These are phyloP conservation scores for Carassius gibelio DNA, from an alignment of 2,113 vertebrate species.

Conservation along the genomic window DNA sequence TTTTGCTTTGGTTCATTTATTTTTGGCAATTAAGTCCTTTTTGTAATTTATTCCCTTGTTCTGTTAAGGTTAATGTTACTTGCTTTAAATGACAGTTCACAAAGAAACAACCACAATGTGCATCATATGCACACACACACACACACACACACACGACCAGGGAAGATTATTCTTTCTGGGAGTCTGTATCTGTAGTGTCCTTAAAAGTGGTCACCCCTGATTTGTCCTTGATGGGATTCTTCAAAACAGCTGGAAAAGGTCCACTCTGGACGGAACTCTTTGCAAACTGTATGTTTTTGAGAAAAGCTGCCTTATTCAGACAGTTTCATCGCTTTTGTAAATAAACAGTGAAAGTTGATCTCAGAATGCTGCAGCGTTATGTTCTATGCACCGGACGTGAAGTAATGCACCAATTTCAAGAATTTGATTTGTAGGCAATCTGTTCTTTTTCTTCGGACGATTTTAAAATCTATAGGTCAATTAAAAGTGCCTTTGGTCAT, in stretches of 20 bases:
- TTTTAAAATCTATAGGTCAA: background rate
- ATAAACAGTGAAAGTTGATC: background rate
- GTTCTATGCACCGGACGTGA: constrained; percentile 21
- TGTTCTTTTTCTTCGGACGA: background rate
- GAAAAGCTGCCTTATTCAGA: constrained; percentile 6
- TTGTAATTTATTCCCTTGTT: constrained; percentile 35
- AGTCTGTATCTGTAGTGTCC: constrained; percentile 16
- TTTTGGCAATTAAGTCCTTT: constrained; percentile 24
- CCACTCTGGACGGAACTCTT: constrained; percentile 30
- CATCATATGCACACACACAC: constrained; percentile 1
- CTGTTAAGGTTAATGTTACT: constrained; percentile 16
- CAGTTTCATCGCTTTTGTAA: background rate
- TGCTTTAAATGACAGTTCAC: background rate
- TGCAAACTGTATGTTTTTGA: background rate
- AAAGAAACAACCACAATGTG: constrained; percentile 18
- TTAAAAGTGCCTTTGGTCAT: constrained; percentile 25
- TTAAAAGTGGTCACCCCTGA: background rate
- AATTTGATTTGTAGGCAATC: background rate
- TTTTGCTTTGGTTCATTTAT: background rate
- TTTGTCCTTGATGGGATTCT: background rate
- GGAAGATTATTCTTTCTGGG: background rate
- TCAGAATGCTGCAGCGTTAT: background rate
- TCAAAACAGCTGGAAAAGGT: constrained; percentile 12
- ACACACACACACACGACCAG: background rate
- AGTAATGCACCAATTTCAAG: background rate